A percentile compares a stretch with the other conserved stretches of the same genome.
phyloP scores from a whole-genome alignment of 2,888 invertebrate species.

The Anthophora plumipes region DNA sequence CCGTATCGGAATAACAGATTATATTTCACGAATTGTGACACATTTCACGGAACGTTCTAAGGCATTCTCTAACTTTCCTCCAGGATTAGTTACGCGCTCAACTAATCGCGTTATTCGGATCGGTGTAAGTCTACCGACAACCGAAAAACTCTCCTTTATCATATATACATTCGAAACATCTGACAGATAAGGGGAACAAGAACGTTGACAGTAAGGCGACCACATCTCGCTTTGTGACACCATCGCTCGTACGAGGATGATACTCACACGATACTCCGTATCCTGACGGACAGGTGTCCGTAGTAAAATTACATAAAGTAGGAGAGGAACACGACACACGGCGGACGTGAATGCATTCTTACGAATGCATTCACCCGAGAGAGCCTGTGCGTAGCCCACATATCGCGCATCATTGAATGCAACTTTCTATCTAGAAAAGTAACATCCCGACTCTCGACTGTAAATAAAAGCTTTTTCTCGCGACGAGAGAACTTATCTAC shows the following conservation, averaged over 20 bases:
- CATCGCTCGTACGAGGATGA: not conserved
- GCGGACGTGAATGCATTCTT: conserved; percentile 72
- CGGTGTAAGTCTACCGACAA: not conserved
- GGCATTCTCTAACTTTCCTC: conserved; percentile 6
- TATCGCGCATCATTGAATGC: conserved; percentile 71
- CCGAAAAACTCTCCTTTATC: conserved; percentile 31
- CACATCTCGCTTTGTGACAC: conserved; percentile 9
- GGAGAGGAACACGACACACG: conserved; percentile 63
- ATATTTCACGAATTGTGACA: conserved; percentile 46
- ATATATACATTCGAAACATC: conserved; percentile 21
- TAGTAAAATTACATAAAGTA: conserved; percentile 69
- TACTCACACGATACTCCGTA: conserved; percentile 28
- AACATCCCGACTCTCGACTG: conserved; percentile 42
- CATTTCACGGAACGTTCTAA: conserved; percentile 27
- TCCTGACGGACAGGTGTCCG: conserved; percentile 67
- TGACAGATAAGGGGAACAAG: conserved; percentile 50
- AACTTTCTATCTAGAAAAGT: conserved; percentile 74
- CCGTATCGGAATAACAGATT: conserved; percentile 30
- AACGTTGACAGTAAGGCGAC: conserved; percentile 50
- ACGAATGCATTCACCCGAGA: conserved; percentile 75
- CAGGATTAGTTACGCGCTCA: conserved; percentile 11
- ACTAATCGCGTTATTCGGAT: conserved; percentile 47
- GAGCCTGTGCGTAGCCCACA: conserved; percentile 68
- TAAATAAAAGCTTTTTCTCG: conserved; percentile 56
- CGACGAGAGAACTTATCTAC: not conserved